phyloP scores from a whole-genome alignment of 2,797 vertebrate species.

The Oreonectes daqikongensis region DNA sequence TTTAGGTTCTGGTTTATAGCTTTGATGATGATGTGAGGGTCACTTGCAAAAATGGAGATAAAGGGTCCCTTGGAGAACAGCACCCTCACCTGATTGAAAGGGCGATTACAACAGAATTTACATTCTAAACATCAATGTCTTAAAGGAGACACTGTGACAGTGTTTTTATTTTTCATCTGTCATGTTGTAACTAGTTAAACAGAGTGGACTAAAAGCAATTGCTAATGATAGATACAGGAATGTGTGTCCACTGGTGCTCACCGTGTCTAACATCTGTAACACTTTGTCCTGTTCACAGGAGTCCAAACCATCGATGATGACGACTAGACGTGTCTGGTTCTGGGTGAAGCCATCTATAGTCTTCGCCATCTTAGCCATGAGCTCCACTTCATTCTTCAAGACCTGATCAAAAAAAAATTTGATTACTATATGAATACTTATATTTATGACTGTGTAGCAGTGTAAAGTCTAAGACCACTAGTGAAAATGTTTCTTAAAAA shows the following conservation, averaged over 20 bases:
- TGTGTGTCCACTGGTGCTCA: slow-evolving; percentile 61
- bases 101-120: slow-evolving; percentile 12
- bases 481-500: not conserved
- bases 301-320: slow-evolving; percentile 95
- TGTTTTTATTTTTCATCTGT: too few species aligned
- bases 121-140: not conserved
- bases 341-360: slow-evolving; percentile 96
- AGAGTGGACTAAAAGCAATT: too few species aligned
- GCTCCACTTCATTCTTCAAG: slow-evolving; percentile 93
- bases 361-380: slow-evolving; percentile 97
- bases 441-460: not conserved
- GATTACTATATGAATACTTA: not conserved
- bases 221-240: not conserved
- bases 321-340: slow-evolving; percentile 92
- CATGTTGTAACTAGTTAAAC: too few species aligned
- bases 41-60: slow-evolving; percentile 96
- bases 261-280: slow-evolving; percentile 97
- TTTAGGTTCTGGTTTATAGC: slow-evolving; percentile 98
- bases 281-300: slow-evolving; percentile 98
- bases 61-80: slow-evolving; percentile 97
- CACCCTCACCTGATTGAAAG: slow-evolving; percentile 83
- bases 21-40: slow-evolving; percentile 97
- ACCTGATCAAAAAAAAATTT: slow-evolving; percentile 80
- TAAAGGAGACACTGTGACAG: too few species aligned
- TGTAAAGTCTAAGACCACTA: too few species aligned